Base-by-base conservation (phyloP, 2,888 invertebrate species). In the Oithona nana region DNA sequence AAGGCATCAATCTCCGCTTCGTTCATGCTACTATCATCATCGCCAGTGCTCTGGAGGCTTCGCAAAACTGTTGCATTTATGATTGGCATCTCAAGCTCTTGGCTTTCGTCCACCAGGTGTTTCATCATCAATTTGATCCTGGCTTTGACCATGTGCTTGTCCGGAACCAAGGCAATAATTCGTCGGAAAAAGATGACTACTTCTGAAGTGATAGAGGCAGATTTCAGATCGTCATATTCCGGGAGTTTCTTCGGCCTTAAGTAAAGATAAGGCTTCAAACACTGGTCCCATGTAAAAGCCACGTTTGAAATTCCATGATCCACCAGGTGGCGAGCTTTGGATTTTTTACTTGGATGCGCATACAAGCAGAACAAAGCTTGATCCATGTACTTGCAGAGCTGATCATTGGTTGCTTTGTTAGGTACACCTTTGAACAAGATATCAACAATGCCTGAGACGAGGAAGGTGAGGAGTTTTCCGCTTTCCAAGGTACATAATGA, bases 301-400 rank as follows among this genome's bases (percentile, higher is more conserved):
- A 83, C 77, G 57, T 82, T 79, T 30, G 78, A 77, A 0, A 82
- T 83, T 69, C 83, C 83, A 70, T 92, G 92, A 68, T 88, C 88
- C 57, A 79, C 77, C 24, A 88, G 73, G 72, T 84, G 77, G 63
- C 80, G 74, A n/a, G 76, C 78, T 70, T 80, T 81, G 61, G 77
- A 80, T 69, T 82, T 83, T 70, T 81, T 84, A 64, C 79, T 81
- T 0, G 86, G 86, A 74, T 87, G 85, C 1, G 84, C 83, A 72
- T 85, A 93, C 1, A 94, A 75, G 71, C 94, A 94, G 72, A 81
- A 90, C 64, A 84, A 78, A 65, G 83, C 80, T 74, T 94, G 93
- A 69, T 93, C 93, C 69, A 92, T 77, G 67, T 84, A 81, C 67
- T 84, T 56, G n/a, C n/a, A 20, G 16, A 26, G 48, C 2, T 48